Conservation (phyloP, 2,797 vertebrate genomes). For the Xerus rutilus region DNA sequence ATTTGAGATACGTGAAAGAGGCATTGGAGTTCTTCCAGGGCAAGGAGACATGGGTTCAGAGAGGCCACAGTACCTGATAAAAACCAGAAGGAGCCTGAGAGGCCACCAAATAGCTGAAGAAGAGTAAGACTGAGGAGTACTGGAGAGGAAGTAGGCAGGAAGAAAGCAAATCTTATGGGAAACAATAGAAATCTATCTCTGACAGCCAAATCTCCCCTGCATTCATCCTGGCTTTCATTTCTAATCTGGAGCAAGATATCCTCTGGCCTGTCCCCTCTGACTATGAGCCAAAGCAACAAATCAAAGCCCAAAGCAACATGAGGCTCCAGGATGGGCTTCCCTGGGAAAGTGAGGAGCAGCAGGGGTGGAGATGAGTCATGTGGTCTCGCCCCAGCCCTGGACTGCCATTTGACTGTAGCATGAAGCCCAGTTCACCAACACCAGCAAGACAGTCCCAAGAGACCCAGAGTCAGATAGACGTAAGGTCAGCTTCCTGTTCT, state of each 20-base stretch:
- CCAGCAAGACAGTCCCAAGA: constrained; percentile 70
- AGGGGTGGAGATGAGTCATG: neutral
- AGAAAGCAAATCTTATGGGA: neutral
- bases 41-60: accelerated
- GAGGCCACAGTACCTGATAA: neutral
- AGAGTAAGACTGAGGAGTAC: too few species aligned
- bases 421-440: constrained; percentile 34
- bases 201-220: neutral
- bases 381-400: constrained; percentile 66
- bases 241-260: neutral
- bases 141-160: neutral
- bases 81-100: neutral
- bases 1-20: neutral
- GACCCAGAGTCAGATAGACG: constrained; percentile 62
- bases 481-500: constrained; percentile 80
- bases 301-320: constrained; percentile 32
- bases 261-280: constrained; percentile 51
- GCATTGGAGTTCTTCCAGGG: neutral
- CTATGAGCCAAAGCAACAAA: constrained; percentile 26
- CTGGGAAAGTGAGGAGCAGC: constrained; percentile 35
- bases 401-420: constrained; percentile 56
- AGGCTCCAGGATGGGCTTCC: constrained; percentile 45
- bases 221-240: constrained; percentile 25
- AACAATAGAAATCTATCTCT: neutral
- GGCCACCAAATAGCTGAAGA: neutral